Percentiles rank a stretch among this genome's conserved stretches.
These are phyloP conservation scores for Carpatolechia fugitivella DNA, from an alignment of 2,888 invertebrate genomes.

Conservation along the genomic window DNA sequence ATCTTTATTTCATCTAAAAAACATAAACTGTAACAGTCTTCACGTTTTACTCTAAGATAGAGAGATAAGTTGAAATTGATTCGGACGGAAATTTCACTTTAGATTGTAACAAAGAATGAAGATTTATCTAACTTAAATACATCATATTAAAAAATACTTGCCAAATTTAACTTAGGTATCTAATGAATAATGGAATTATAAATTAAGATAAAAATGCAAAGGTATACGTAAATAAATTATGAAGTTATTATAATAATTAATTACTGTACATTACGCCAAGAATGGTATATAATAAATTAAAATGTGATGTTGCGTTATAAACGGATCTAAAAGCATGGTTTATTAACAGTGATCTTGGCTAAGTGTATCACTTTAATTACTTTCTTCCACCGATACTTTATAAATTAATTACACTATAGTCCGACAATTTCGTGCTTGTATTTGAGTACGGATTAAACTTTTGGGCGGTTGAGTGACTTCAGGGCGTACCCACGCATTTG, in stretches of 20 bases:
- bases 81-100: constrained; percentile 4
- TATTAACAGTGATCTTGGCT: too few species aligned
- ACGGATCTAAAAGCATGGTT: too few species aligned
- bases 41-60: background rate
- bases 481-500: too few species aligned
- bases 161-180: background rate
- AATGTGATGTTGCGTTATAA: background rate
- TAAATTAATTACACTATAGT: background rate
- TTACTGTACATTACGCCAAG: too few species aligned
- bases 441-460: too few species aligned
- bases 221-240: background rate
- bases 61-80: background rate
- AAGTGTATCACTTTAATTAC: background rate
- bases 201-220: background rate
- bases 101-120: background rate
- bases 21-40: background rate
- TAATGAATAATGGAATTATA: background rate
- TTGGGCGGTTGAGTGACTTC: too few species aligned
- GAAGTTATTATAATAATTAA: background rate
- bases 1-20: too few species aligned
- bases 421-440: too few species aligned
- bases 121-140: background rate
- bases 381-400: background rate
- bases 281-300: background rate
- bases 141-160: constrained; percentile 9